Evolutionary conservation across 2,888 invertebrate species (phyloP), one percentile per base, ranked within the genome.

Genomic region (Nomada flava): DNA sequence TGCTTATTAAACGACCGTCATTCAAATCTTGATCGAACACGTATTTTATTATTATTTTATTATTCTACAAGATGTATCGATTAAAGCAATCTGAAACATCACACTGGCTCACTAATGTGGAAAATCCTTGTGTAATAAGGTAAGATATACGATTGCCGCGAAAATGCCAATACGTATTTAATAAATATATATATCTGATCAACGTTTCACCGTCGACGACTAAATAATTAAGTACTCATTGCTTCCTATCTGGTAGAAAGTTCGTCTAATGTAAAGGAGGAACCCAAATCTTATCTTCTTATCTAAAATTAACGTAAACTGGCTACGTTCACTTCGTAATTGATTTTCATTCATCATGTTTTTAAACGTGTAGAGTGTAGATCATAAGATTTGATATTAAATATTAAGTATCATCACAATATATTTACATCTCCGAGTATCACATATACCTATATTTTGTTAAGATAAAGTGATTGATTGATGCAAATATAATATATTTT

Each of bases 1-100:
- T n/a, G 36, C 53, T 70, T 70, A 78, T 79, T 79, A 78, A 78
- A 50, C 50, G 55, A 55, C 9, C 53, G 20, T 29, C 62, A 20
- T n/a, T 57, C 52, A 42, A n/a, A 62, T n/a, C 29, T 23, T 59
- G 52, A 55, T 79, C 15, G 26, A 42, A 53, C 20, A 13, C 11
- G 11, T 62, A 62, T 79, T 79, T 67, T 15, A 55, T 50, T 50
- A 70, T 79, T 78, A 59, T 42, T 20, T 60, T 62, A 52, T 62
- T 53, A 74, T 29, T 55, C 20, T 2, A 36, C 4, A 29, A 59
- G n/a, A 47, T 15, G 15, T 20, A 15, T 36, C 55, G 23, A 9
- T 5, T 18, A 23, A 13, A 42, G 50, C 18, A 50, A 57, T 71
- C 53, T 36, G 11, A 65, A 65, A 23, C 29, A 44, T 44, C 9